Base-by-base conservation (phyloP, 2,888 invertebrate genomes). In the Venusia cambrica region DNA sequence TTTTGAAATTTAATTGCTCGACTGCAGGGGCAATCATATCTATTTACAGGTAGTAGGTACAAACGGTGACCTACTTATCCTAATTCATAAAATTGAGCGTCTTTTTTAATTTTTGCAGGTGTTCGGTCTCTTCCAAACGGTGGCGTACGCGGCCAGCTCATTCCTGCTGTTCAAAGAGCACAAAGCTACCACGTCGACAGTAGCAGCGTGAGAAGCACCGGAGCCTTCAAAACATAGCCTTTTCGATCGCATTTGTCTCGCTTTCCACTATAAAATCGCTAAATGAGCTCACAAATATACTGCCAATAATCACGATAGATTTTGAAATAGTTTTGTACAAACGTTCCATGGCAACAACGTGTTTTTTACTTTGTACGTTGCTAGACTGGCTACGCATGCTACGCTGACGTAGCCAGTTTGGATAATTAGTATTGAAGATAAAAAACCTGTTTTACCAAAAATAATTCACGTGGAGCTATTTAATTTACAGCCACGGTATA, bases 51-150 rank as follows among this genome's bases (percentile, higher is more conserved):
- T n/a, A n/a, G n/a, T n/a, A n/a, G n/a, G n/a, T n/a, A n/a, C n/a
- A n/a, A n/a, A n/a, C n/a, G n/a, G n/a, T n/a, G n/a, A n/a, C n/a
- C n/a, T n/a, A n/a, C n/a, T n/a, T n/a, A n/a, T n/a, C n/a, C n/a
- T n/a, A n/a, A n/a, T n/a, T n/a, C n/a, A n/a, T n/a, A n/a, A n/a
- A n/a, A n/a, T n/a, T n/a, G n/a, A n/a, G n/a, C n/a, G n/a, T n/a
- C n/a, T n/a, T n/a, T n/a, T n/a, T 35, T 37, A 37, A 51, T 47
- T 54, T 78, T 83, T 79, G 5, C 81, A 94, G 94, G 90, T 92
- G 29, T 95, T 96, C 66, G 96, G 94, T 37, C 71, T 96, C 18
- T 91, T 96, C 77, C 96, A 96, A 76, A 92, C 93, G 22, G 57
- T 92, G 31, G 94, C 92, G 10, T 97, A 96, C 62, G 94, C 89